phyloP scores from a whole-genome alignment of 2,113 vertebrate species.

The Aegithalos caudatus region DNA sequence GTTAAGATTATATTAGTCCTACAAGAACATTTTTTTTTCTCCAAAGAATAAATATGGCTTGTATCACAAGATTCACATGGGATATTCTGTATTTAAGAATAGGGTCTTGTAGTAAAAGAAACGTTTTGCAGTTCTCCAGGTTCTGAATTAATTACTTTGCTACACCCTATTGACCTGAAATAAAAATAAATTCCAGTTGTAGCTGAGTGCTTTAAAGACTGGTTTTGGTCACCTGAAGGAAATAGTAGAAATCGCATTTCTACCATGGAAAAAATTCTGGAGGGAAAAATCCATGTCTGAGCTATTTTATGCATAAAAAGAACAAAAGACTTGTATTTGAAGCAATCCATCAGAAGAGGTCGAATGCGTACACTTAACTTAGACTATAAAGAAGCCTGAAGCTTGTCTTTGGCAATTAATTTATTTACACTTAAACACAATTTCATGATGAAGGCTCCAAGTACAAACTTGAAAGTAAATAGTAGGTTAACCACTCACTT shows the following conservation, averaged over 20 bases:
- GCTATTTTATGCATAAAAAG: neutral
- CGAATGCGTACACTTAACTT: neutral
- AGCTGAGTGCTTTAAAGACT: neutral
- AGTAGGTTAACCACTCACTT: neutral
- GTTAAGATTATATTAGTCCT: neutral
- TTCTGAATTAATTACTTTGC: neutral
- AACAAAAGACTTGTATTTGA: neutral
- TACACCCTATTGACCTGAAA: neutral
- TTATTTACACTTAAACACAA: neutral
- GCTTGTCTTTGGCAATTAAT: neutral
- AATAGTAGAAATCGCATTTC: neutral
- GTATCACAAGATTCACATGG: neutral
- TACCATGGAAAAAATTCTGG: neutral
- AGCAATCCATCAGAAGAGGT: neutral
- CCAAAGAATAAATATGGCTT: neutral
- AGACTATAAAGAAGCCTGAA: neutral
- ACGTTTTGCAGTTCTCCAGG: neutral
- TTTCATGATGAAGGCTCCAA: neutral
- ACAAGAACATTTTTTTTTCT: neutral
- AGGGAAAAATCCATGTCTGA: neutral
- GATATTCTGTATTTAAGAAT: neutral
- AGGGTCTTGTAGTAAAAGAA: neutral
- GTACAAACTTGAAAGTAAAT: neutral
- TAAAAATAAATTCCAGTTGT: neutral
- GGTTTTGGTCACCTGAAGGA: neutral